phyloP scores from a whole-genome alignment of 2,888 invertebrate genomes.

The Coelogynopora nodosa region DNA sequence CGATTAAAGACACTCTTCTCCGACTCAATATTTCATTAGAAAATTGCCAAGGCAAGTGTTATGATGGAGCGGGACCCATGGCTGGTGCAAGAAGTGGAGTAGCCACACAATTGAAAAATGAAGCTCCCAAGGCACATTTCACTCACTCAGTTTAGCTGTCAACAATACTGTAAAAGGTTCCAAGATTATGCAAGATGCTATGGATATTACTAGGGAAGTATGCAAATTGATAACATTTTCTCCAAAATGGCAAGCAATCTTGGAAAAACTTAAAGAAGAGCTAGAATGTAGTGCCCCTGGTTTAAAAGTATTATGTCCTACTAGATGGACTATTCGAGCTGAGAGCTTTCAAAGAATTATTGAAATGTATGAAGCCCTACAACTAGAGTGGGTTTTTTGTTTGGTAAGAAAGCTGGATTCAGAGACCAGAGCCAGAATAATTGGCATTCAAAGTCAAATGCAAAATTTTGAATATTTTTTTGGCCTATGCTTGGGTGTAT shows the following conservation, averaged over 20 bases:
- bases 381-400: background rate
- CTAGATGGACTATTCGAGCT: constrained; percentile 19
- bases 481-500: background rate
- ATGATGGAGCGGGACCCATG: background rate
- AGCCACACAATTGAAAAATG: background rate
- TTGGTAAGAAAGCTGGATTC: background rate
- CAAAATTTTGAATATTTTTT: background rate
- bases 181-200: constrained; percentile 28
- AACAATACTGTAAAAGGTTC: constrained; percentile 8
- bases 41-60: background rate
- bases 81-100: background rate
- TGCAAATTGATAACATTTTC: background rate
- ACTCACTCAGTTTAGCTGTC: constrained; percentile 17
- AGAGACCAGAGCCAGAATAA: constrained; percentile 5
- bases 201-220: constrained; percentile 25
- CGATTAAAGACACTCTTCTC: background rate
- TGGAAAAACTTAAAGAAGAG: constrained; percentile 25
- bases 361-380: constrained; percentile 24
- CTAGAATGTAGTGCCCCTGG: background rate
- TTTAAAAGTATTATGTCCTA: background rate
- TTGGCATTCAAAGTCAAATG: background rate
- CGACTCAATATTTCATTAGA: background rate
- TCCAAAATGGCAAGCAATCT: background rate
- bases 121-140: background rate
- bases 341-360: constrained; percentile 22